Evolutionary conservation across 1,140 invertebrate species (phyloP).

Genomic region (Babylonia areolata): DNA sequence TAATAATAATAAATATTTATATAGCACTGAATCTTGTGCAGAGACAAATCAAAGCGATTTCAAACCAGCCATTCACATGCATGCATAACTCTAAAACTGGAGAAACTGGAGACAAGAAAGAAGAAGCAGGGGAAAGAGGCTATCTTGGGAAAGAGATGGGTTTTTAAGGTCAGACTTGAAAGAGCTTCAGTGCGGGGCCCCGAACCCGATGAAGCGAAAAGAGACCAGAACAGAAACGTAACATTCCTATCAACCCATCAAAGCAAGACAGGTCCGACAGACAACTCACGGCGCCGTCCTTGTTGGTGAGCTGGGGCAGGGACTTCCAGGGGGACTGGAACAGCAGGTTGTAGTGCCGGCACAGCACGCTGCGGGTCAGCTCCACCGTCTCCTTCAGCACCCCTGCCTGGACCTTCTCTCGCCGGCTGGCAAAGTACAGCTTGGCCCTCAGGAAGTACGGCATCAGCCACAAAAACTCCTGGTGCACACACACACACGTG

Average conservation of each 20-base stretch:
- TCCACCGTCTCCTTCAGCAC: constrained; percentile 83
- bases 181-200: too few species aligned
- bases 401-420: constrained; percentile 78
- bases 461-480: constrained; percentile 98
- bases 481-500: constrained; percentile 19
- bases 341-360: constrained; percentile 86
- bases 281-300: constrained; percentile 82
- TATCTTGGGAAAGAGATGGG: too few species aligned
- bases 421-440: constrained; percentile 84
- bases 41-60: too few species aligned
- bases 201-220: too few species aligned
- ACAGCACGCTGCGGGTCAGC: constrained; percentile 83
- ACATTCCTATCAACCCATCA: too few species aligned
- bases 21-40: too few species aligned
- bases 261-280: background rate
- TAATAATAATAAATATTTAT: too few species aligned
- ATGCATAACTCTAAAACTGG: too few species aligned
- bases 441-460: constrained; percentile 94
- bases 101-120: background rate
- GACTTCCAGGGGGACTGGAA: constrained; percentile 87
- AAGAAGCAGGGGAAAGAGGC: background rate
- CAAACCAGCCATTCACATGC: too few species aligned
- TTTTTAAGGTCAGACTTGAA: too few species aligned
- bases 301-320: constrained; percentile 96
- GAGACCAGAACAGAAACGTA: too few species aligned